These are phyloP conservation scores for Tenthredo distinguenda DNA, from an alignment of 2,888 invertebrate genomes.

Conservation along the genomic window DNA sequence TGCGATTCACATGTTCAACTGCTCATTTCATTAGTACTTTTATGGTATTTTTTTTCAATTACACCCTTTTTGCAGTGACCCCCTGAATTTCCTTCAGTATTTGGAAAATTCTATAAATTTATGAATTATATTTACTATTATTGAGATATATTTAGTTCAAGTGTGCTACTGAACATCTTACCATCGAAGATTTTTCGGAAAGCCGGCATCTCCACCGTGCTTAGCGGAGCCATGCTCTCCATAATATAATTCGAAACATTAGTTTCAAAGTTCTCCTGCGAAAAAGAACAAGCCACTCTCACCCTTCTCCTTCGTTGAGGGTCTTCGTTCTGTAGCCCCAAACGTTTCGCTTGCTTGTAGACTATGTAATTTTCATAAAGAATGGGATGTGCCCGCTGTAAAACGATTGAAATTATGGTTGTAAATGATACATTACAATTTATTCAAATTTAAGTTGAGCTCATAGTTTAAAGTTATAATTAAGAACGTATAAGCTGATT, in stretches of 20 bases:
- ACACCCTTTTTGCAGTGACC: no score
- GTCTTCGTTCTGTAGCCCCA: background rate
- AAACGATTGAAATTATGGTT: background rate
- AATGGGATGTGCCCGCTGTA: background rate
- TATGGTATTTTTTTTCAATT: no score
- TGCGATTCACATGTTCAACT: no score
- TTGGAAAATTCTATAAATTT: no score
- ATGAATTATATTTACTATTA: background rate
- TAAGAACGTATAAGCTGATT: no score
- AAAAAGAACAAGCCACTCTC: background rate
- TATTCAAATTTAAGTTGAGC: background rate
- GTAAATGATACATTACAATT: background rate
- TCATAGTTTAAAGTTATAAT: constrained; percentile 2
- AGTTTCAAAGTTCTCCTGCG: background rate
- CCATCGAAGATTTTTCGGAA: constrained; percentile 15
- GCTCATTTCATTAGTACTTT: no score
- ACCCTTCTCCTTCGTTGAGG: background rate
- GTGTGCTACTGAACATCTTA: constrained; percentile 5
- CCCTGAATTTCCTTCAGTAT: no score
- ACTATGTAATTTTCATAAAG: background rate
- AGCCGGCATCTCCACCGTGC: background rate
- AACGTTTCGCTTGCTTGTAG: background rate
- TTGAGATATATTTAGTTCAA: background rate
- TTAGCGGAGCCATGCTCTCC: constrained; percentile 8
- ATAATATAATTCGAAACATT: background rate